Base-by-base conservation (phyloP, 2,113 vertebrate species). In the Arizona elegans region DNA sequence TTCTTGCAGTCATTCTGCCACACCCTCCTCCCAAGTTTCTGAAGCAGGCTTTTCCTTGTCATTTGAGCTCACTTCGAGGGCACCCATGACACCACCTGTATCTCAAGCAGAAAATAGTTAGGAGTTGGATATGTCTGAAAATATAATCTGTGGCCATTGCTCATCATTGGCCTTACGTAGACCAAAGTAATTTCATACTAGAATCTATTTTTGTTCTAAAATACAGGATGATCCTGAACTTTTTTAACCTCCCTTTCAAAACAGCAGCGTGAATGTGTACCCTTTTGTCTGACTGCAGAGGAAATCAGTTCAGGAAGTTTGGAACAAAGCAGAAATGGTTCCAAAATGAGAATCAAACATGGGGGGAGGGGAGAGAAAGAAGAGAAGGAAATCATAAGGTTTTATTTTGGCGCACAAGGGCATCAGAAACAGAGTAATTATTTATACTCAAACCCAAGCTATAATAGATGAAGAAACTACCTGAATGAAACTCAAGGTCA, bases 291-390 rank as follows among this genome's bases (percentile, higher is more conserved):
- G 65, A 55, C 29, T 52, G 29, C 29, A 90, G 47, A 90, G 92
- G 92, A 93, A 90, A 90, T 93, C 55, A 81, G 43, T 93, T 86
- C 92, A 90, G 92, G 92, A 93, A 93, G 47, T 52, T 55, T 33
- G 26, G n/a, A 89, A 86, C 92, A 62, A 90, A 89, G 88, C 70
- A 87, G 56, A 86, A 93, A 56, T 90, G 55, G 56, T 90, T 81
- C 89, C 90, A 89, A 93, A 86, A 23, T 23, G n/a, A 87, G 47
- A 86, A 59, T 81, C 70, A 59, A 81, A 81, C 12, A 2, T 8
- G 33, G 17, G 17, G 17, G 70, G 29, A 3, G 3, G 70, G 70
- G 6, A 6, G 24, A 54, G 88, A 10, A 19, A 47, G 38, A 38
- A 43, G 38, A 75, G 55, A 87, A 93, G 81, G 92, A 93, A 90